These are phyloP conservation scores for Columba guinea DNA, from an alignment of 2,797 vertebrate species.

Conservation along the genomic window DNA sequence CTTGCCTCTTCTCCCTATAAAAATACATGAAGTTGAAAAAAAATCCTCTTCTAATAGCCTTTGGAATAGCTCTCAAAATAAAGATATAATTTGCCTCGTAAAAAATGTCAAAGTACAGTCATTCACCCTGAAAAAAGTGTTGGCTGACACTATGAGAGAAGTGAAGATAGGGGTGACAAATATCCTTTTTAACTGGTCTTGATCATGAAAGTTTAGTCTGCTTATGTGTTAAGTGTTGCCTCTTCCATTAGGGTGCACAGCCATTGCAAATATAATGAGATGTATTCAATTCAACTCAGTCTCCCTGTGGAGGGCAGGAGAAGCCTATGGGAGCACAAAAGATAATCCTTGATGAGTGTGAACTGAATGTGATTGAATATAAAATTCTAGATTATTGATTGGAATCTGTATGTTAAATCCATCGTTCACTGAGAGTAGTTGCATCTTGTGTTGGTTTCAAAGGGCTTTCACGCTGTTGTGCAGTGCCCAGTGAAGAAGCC, in stretches of 20 bases:
- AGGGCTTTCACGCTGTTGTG: conserved; percentile 44
- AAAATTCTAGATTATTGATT: conserved; percentile 76
- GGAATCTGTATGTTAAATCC: conserved; percentile 49
- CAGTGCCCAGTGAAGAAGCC: background rate
- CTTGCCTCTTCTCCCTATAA: background rate
- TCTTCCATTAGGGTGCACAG: conserved; percentile 48
- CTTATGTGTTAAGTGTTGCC: conserved; percentile 24
- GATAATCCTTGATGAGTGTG: conserved; percentile 69
- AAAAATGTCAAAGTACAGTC: conserved; percentile 33
- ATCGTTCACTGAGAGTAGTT: conserved; percentile 55
- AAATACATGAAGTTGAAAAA: background rate
- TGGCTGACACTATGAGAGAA: background rate
- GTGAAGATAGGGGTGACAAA: background rate
- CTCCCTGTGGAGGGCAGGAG: conserved; percentile 45
- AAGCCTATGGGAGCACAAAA: conserved; percentile 65
- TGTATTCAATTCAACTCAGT: background rate
- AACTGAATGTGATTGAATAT: conserved; percentile 72
- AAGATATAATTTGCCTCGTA: conserved; percentile 40
- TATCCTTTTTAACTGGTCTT: background rate
- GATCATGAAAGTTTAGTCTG: conserved; percentile 38
- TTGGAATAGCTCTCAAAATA: conserved; percentile 43
- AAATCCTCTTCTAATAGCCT: background rate
- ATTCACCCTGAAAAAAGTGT: conserved; percentile 25
- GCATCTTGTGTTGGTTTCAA: conserved; percentile 52
- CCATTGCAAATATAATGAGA: conserved; percentile 29